Base-by-base conservation (phyloP, 2,113 vertebrate species). In the Morone chrysops region DNA sequence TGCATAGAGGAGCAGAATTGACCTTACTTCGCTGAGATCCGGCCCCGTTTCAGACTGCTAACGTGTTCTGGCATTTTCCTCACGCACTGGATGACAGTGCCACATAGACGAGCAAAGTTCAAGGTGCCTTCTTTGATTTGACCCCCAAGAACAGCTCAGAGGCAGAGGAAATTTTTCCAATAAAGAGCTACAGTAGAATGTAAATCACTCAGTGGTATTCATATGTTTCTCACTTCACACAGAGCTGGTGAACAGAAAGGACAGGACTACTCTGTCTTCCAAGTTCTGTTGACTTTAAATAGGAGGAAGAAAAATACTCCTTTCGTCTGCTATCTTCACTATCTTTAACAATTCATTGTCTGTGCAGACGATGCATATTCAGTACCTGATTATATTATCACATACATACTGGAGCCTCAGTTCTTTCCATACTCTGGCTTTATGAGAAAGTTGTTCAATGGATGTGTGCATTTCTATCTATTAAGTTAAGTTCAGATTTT, bases 41-140 rank as follows among this genome's bases (percentile, higher is more conserved):
- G 4, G 41, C 53, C 69, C 31, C 10, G 17, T 70, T 54, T 25
- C 40, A 7, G 31, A 47, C 70, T 47, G 70, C 80, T 87, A 80
- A 92, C 70, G 14, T 22, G 18, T 69, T 92, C 85, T 85, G 86
- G 80, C 90, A 89, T 88, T 86, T 90, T 69, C 54, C 80, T 79
- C 84, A 85, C 78, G 53, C 65, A 0, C 57, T 5, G 41, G 17
- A 74, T 66, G 87, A 74, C 81, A 74, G 86, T 10, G 73, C 62
- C 68, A 59, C 50, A 51, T 6, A 68, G 71, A 80, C 8, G 6
- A 76, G 71, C 51, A 70, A 68, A 76, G 85, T 82, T 90, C 76
- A 90, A 81, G 83, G 84, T 80, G 83, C 75, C 85, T 78, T 87
- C 86, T 88, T 85, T 81, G 80, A 89, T 86, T 62, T 67, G 91